These are phyloP conservation scores for Agelas oroides DNA, from an alignment of 37 sponge, comb jelly and placozoan genomes.

Conservation along the genomic window DNA sequence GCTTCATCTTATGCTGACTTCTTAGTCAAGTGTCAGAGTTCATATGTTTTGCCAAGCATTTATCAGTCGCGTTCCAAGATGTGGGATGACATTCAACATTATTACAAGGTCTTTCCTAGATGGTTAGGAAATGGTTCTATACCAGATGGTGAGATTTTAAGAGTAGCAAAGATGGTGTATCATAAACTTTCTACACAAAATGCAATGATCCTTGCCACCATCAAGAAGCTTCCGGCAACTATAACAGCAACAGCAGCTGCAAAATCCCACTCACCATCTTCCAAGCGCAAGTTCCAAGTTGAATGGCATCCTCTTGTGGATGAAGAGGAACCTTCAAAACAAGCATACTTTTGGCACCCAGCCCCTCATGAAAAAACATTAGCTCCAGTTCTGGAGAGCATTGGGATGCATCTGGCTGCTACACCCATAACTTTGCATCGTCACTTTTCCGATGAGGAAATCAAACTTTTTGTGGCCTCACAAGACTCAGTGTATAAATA, in stretches of 20 bases:
- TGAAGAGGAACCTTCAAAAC: slow-evolving; percentile 1
- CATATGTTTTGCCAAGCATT: neutral
- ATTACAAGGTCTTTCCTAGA: slow-evolving; percentile 11
- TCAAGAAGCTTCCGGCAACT: neutral
- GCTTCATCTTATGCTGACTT: slow-evolving; percentile 63
- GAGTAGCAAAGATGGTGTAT: neutral
- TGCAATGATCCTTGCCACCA: slow-evolving; percentile 4
- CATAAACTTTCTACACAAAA: neutral
- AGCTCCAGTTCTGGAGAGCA: slow-evolving; percentile 1
- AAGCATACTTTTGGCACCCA: slow-evolving; percentile 18
- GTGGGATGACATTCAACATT: neutral
- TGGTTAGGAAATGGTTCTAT: no score
- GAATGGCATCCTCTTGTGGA: neutral
- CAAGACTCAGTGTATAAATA: slow-evolving; percentile 6
- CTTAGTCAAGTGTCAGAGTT: neutral
- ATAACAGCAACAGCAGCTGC: no score
- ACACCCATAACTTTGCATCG: neutral
- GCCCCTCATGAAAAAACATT: neutral
- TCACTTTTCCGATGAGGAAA: neutral
- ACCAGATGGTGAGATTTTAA: neutral
- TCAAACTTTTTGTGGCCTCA: neutral
- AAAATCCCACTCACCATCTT: no score
- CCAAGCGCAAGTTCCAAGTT: neutral
- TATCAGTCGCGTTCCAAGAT: neutral
- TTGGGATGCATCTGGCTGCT: neutral